phyloP scores from a whole-genome alignment of 2,113 vertebrate genomes.

The Felis chaus region DNA sequence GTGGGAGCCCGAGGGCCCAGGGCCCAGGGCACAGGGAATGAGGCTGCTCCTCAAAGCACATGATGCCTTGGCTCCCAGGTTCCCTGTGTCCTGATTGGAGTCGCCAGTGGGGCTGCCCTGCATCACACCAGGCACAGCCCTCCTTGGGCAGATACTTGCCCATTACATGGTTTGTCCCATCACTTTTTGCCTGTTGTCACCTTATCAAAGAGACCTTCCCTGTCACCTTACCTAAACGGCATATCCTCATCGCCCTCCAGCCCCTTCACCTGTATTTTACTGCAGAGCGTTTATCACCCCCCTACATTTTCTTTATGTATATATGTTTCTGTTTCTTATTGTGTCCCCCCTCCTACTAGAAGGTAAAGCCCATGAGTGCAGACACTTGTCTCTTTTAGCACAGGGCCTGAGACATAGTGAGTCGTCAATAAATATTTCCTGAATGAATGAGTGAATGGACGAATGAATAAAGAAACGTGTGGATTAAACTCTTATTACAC shows the following conservation, averaged over 20 bases:
- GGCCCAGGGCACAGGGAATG: neutral
- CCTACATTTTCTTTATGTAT: neutral
- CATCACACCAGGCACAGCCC: neutral
- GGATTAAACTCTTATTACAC: no score
- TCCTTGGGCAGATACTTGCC: neutral
- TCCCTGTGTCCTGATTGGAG: neutral
- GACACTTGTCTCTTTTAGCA: neutral
- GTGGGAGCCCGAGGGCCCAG: no score
- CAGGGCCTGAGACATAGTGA: neutral
- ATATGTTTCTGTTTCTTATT: neutral
- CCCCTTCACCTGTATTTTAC: neutral
- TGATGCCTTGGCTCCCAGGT: neutral
- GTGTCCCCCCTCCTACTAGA: neutral
- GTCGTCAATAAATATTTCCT: neutral
- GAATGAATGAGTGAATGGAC: neutral
- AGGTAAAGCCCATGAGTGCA: neutral
- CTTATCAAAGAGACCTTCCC: neutral
- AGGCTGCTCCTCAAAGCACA: neutral
- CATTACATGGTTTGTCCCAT: neutral
- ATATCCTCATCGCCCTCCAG: neutral
- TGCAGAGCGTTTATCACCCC: neutral
- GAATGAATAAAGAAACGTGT: fast-evolving
- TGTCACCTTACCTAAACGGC: neutral
- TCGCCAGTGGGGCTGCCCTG: neutral
- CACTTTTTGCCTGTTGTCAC: neutral